A percentile compares a stretch with the other conserved stretches of the same genome.
Conservation (phyloP, 2,113 vertebrate species). For the Tupaia chinensis region DNA sequence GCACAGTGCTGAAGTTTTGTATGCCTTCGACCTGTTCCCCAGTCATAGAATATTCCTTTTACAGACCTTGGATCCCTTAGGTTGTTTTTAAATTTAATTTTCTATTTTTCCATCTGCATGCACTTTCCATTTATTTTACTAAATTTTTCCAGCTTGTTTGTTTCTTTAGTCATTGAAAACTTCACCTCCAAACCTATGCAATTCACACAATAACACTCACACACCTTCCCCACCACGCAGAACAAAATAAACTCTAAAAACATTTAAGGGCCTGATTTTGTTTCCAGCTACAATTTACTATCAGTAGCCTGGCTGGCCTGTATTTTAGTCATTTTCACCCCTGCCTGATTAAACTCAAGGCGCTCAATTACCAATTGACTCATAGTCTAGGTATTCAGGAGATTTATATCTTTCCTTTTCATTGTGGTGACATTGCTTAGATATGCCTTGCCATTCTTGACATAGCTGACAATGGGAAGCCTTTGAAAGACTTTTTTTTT, state of each 20-base stretch:
- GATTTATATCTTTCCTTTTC: conserved; percentile 85
- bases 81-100: conserved; percentile 57
- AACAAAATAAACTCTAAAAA: not conserved
- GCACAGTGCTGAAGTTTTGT: conserved; percentile 75
- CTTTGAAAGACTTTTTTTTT: conserved; percentile 78
- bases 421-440: conserved; percentile 81
- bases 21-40: conserved; percentile 75
- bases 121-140: conserved; percentile 69
- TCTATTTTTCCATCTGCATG: conserved; percentile 57
- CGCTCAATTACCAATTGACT: conserved; percentile 82
- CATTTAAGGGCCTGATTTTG: conserved; percentile 80
- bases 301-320: conserved; percentile 74
- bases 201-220: not conserved
- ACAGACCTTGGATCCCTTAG: conserved; percentile 57
- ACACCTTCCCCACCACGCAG: not conserved
- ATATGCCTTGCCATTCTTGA: conserved; percentile 83
- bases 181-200: not conserved
- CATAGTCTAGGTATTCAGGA: conserved; percentile 88
- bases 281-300: conserved; percentile 84
- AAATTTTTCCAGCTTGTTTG: conserved; percentile 1
- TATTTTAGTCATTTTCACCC: conserved; percentile 84
- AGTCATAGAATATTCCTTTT: conserved; percentile 69
- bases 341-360: conserved; percentile 78
- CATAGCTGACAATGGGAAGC: conserved; percentile 80
- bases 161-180: conserved; percentile 42